Percentiles rank a stretch among this genome's conserved stretches.
These are phyloP conservation scores for Chydorus sphaericus DNA, from an alignment of 2,888 invertebrate genomes.

Conservation along the genomic window DNA sequence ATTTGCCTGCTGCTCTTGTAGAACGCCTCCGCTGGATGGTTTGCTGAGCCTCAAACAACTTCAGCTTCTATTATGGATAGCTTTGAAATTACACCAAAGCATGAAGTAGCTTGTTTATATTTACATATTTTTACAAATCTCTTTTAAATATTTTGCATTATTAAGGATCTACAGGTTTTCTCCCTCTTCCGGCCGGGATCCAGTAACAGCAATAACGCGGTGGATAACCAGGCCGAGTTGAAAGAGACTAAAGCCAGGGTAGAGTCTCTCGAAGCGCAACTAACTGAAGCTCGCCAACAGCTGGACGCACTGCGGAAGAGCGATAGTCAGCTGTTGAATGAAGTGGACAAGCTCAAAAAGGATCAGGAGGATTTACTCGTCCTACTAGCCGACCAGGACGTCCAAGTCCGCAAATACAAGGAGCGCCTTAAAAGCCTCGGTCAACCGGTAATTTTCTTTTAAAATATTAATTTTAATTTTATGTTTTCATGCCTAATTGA, in stretches of 20 bases:
- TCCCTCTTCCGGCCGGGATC: conserved; percentile 9
- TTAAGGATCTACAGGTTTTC: conserved; percentile 11
- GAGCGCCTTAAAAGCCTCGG: conserved; percentile 29
- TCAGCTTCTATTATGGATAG: conserved; percentile 16
- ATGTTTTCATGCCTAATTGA: background rate
- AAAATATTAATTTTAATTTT: background rate
- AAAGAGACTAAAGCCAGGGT: conserved; percentile 13
- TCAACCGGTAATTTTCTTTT: background rate
- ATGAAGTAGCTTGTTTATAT: conserved; percentile 1
- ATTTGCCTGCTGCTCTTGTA: background rate
- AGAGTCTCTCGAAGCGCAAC: background rate
- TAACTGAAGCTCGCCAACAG: conserved; percentile 2
- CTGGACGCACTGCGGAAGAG: background rate
- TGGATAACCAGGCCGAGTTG: conserved; percentile 20
- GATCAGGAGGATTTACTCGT: conserved; percentile 90
- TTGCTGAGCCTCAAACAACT: background rate
- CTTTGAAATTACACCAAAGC: conserved; percentile 3
- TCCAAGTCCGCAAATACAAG: conserved; percentile 50
- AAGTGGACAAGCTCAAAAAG: conserved; percentile 51
- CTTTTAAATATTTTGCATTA: background rate
- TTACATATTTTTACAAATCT: too few relatives aligned
- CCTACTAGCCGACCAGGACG: conserved; percentile 75
- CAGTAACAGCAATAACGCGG: conserved; percentile 17
- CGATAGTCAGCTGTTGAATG: conserved; percentile 25
- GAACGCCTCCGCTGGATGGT: background rate